These are phyloP conservation scores for Flexamia atlantica DNA, from an alignment of 2,888 invertebrate genomes.

Conservation along the genomic window DNA sequence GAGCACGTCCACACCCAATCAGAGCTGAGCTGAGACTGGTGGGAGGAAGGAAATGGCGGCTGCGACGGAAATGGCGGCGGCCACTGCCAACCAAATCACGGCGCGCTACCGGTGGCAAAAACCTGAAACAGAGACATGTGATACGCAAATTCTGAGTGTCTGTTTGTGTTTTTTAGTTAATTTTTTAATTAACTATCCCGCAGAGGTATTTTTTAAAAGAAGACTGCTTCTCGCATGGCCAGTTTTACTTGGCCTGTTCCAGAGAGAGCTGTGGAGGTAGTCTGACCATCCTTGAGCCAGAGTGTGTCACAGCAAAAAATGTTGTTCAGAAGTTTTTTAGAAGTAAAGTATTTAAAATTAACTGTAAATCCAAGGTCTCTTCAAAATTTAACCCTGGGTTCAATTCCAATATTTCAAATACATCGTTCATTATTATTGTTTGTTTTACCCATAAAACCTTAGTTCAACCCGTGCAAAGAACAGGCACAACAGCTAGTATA, in stretches of 20 bases:
- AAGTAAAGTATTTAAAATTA: background rate
- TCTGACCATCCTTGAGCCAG: conserved; percentile 28
- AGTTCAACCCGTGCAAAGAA: conserved; percentile 27
- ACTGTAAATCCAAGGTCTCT: background rate
- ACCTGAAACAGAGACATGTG: too few relatives aligned
- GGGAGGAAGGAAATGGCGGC: too few relatives aligned
- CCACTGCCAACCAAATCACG: too few relatives aligned
- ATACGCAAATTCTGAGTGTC: too few relatives aligned
- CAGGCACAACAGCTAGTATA: conserved; percentile 10
- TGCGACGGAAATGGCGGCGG: too few relatives aligned
- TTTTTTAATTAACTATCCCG: too few relatives aligned
- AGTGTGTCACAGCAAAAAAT: background rate
- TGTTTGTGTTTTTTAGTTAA: too few relatives aligned
- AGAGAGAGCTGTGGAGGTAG: background rate
- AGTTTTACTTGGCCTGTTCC: background rate
- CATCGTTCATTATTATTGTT: conserved; percentile 10
- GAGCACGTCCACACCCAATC: too few relatives aligned
- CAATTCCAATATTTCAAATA: conserved; percentile 9
- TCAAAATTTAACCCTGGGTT: background rate
- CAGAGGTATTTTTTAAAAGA: too few relatives aligned
- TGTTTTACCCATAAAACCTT: conserved; percentile 15
- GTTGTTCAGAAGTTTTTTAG: background rate
- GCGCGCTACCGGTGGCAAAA: too few relatives aligned
- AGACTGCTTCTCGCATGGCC: background rate
- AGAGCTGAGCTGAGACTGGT: too few relatives aligned